Conservation (phyloP, 2,888 invertebrate genomes). For the Cacoxenus indagator region DNA sequence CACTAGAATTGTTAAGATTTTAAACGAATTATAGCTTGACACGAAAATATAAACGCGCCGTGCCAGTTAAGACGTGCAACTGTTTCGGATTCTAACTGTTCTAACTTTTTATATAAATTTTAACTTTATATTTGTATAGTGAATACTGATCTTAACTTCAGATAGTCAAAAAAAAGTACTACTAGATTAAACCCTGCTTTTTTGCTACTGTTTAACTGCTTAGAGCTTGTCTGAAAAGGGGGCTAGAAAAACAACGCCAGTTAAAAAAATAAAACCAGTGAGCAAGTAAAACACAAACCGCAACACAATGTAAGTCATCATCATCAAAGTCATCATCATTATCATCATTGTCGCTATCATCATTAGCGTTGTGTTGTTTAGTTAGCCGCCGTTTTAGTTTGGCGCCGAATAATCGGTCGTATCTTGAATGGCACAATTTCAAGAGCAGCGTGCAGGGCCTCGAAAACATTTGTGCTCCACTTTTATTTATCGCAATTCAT, state of each 20-base stretch:
- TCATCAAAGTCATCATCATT: not conserved
- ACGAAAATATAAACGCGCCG: not conserved
- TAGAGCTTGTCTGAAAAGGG: not conserved
- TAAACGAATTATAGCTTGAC: not conserved
- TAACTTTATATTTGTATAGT: too few relatives aligned
- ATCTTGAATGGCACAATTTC: conserved; percentile 1
- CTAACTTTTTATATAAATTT: too few relatives aligned
- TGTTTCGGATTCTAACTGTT: not conserved
- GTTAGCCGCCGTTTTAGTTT: not conserved
- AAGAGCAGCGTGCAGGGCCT: not conserved
- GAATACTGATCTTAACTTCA: too few relatives aligned
- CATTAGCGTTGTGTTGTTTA: too few relatives aligned
- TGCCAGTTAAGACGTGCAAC: not conserved
- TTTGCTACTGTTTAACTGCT: too few relatives aligned
- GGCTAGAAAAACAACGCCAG: not conserved
- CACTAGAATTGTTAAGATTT: not conserved
- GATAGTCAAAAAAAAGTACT: too few relatives aligned
- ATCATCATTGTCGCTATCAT: not conserved
- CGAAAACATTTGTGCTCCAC: conserved; percentile 10
- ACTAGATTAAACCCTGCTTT: too few relatives aligned
- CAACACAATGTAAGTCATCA: not conserved
- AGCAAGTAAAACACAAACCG: too few relatives aligned
- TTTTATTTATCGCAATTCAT: conserved; percentile 17
- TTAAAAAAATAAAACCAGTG: too few relatives aligned
- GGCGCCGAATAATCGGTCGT: not conserved